phyloP scores from a whole-genome alignment of 2,113 vertebrate genomes.

The Eidolon helvum region DNA sequence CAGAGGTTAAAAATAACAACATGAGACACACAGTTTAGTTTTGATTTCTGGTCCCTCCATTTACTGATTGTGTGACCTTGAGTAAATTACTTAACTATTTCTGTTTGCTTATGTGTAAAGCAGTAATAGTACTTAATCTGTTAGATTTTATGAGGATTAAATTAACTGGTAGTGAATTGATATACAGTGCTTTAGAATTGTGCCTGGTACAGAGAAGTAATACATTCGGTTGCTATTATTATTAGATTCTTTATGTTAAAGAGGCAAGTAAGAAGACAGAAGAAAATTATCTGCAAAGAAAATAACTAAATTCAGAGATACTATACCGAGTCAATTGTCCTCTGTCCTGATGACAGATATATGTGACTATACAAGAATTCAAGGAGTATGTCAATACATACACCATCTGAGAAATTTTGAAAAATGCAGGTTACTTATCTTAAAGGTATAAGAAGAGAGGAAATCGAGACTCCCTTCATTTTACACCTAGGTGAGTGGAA shows the following conservation, averaged over 20 bases:
- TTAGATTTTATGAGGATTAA: not conserved
- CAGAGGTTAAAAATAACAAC: not conserved
- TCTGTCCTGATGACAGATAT: not conserved
- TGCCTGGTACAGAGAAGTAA: not conserved
- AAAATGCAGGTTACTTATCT: not conserved
- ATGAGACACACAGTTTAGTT: not conserved
- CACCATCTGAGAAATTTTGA: not conserved
- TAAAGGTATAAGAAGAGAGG: not conserved
- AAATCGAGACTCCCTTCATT: not conserved
- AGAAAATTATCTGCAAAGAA: not conserved
- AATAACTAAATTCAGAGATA: not conserved
- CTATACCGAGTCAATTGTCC: not conserved
- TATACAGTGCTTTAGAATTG: not conserved
- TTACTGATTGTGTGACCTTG: not conserved
- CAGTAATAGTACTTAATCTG: not conserved
- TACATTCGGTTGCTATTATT: not conserved
- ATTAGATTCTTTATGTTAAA: not conserved
- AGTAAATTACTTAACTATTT: not conserved
- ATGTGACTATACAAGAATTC: not conserved
- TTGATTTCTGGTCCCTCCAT: not conserved
- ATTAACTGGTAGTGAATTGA: not conserved
- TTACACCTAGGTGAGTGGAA: not conserved
- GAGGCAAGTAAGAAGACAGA: not conserved
- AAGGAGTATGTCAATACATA: not conserved
- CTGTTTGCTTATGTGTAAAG: not conserved